Base-by-base conservation (phyloP, 2,797 vertebrate species). In the Eptatretus atami region DNA sequence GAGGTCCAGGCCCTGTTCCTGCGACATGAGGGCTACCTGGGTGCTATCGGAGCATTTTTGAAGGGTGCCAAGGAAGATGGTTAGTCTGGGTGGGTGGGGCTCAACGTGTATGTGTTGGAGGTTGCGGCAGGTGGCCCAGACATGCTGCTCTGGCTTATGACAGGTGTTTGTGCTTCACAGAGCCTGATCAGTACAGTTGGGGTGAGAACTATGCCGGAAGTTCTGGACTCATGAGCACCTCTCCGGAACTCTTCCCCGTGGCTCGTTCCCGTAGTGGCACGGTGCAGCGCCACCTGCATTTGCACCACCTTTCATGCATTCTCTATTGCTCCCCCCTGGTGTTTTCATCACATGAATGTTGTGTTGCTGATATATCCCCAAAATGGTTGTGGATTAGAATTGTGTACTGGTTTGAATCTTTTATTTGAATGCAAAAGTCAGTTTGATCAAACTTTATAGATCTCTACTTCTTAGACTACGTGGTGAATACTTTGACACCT, bases 21-120 rank as follows among this genome's bases (percentile, higher is more conserved):
- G 69, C 83, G 92, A 69, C 92, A 98, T 52, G 92, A 98, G 74
- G 90, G 92, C 65, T 98, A 98, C 72, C 80, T 98, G 65, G 92
- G 92, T 65, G 80, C 92, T 67, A 98, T 98, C 24, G 92, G 90
- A 63, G 87, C 92, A 0, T 98, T 98, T 72, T 77, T 98, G 55
- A 96, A 90, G 77, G 92, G 92, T 74, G 88, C 92, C 1, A 87
- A 98, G 70, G 80, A 96, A 73, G 92, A 98, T 77, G 94, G 92
- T 98, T 80, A 87, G 86, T 76, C 31, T 4, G 31, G 31, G 31
- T 44, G 6, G 31, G 31, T 44, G 31, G 31, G 31, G 31, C 31
- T 44, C 31, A 44, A 44, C 4, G 31, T 44, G 31, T 44, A 44
- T 44, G 2, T 44, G 4, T 44, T 44, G 31, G 31, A 8, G 31